Percentiles rank a stretch among this genome's conserved stretches.
Evolutionary conservation across 1,140 invertebrate genomes (phyloP).

Genomic region (Harlomillsia oculata): DNA sequence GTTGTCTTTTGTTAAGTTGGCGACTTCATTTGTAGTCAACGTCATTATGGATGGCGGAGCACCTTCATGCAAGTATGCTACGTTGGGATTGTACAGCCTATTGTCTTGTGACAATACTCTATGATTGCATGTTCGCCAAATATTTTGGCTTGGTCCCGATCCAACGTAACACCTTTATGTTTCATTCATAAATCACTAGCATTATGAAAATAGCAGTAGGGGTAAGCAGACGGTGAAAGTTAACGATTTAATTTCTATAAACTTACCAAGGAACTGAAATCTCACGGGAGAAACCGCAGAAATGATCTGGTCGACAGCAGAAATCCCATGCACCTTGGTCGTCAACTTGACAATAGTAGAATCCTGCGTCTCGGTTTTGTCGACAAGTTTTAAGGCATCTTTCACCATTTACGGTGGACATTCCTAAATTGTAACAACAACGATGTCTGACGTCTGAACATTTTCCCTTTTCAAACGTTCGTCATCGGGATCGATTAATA

Average conservation of each 20-base stretch:
- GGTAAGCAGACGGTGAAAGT: neutral
- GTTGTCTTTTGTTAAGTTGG: conserved; percentile 31
- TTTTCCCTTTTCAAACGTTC: no score
- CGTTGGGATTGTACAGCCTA: neutral
- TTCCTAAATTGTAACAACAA: neutral
- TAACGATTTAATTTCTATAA: neutral
- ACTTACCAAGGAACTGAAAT: conserved; percentile 28
- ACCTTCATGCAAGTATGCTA: conserved; percentile 30
- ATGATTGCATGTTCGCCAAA: conserved; percentile 32
- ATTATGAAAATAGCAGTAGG: neutral
- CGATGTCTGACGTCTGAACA: neutral
- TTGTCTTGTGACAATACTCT: conserved; percentile 1
- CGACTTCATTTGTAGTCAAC: conserved; percentile 22
- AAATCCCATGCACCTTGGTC: conserved; percentile 26
- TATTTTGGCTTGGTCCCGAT: conserved; percentile 24
- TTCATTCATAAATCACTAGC: neutral
- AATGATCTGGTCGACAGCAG: conserved; percentile 32
- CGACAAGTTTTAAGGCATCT: conserved; percentile 21
- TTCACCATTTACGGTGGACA: conserved; percentile 32
- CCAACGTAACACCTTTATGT: conserved; percentile 32
- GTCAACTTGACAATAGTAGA: conserved; percentile 33
- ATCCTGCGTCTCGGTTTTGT: conserved; percentile 32
- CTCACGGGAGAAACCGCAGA: conserved; percentile 31
- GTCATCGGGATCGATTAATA: no score
- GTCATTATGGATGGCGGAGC: conserved; percentile 27